Percentiles rank a stretch among this genome's conserved stretches.
Conservation (phyloP, 37 sponge, comb jelly and placozoan genomes). For the Hexactinellida sp. region DNA sequence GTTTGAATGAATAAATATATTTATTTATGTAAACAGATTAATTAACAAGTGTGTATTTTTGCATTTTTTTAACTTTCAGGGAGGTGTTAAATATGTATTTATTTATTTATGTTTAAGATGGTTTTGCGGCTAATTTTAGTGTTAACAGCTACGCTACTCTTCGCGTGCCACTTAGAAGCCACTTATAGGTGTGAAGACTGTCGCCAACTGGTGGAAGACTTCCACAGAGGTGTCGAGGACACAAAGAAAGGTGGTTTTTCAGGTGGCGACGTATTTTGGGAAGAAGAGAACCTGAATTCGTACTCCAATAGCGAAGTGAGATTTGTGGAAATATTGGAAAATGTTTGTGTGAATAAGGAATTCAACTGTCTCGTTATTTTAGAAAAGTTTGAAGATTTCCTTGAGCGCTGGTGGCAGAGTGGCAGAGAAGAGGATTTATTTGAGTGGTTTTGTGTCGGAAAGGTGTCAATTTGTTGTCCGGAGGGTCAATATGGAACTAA, state of each 20-base stretch:
- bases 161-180: neutral
- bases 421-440: slow-evolving; percentile 7
- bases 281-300: neutral
- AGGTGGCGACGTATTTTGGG: neutral
- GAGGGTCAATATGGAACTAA: neutral
- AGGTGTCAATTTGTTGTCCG: neutral
- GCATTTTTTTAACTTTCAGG: too few species aligned
- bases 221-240: slow-evolving; percentile 4
- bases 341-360: neutral
- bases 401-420: neutral
- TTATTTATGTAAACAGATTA: neutral
- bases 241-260: neutral
- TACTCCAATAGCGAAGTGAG: neutral
- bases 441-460: slow-evolving; percentile 16
- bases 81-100: too few species aligned
- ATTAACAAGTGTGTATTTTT: neutral
- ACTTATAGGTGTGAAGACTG: neutral
- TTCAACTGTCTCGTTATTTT: neutral
- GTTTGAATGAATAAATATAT: neutral
- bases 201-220: neutral
- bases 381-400: neutral
- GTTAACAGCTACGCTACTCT: too few species aligned
- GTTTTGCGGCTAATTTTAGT: too few species aligned
- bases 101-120: too few species aligned
- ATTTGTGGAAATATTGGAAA: neutral